Evolutionary conservation across 2,113 vertebrate genomes (phyloP).

Genomic region (Laticauda colubrina): DNA sequence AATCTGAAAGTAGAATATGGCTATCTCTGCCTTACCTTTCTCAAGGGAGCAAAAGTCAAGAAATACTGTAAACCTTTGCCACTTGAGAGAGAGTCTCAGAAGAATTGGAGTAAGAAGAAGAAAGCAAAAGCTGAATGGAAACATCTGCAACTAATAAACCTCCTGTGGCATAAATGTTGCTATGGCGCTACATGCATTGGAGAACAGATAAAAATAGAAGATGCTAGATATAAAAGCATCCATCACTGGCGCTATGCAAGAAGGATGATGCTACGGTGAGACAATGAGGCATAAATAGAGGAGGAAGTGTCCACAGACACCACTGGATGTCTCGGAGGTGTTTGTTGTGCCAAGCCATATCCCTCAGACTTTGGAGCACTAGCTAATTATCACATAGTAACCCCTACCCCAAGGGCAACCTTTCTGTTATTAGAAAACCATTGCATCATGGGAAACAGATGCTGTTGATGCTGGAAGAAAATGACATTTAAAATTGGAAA

Average conservation of each 20-base stretch:
- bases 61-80: neutral
- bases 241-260: neutral
- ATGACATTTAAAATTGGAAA: slow-evolving; percentile 42
- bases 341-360: slow-evolving; percentile 48
- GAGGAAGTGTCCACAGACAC: slow-evolving; percentile 40
- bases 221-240: slow-evolving; percentile 35
- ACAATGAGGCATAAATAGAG: slow-evolving; percentile 46
- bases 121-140: slow-evolving; percentile 25
- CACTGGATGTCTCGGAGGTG: slow-evolving; percentile 31
- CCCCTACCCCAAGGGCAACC: slow-evolving; percentile 12
- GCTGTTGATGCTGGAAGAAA: slow-evolving; percentile 49
- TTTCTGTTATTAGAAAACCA: slow-evolving; percentile 47
- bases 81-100: neutral
- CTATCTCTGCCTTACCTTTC: neutral
- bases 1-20: neutral
- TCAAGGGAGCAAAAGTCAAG: neutral
- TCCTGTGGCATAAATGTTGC: slow-evolving; percentile 17
- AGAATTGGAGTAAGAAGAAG: slow-evolving; percentile 12
- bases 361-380: slow-evolving; percentile 32
- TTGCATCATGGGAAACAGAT: slow-evolving; percentile 44
- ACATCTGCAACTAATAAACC: slow-evolving; percentile 10
- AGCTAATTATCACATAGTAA: slow-evolving; percentile 55
- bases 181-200: slow-evolving; percentile 23
- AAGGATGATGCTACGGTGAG: slow-evolving; percentile 7
- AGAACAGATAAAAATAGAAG: slow-evolving; percentile 31